A percentile compares a stretch with the other conserved stretches of the same genome.
Evolutionary conservation across 2,797 vertebrate genomes (phyloP).

Genomic region (Sebastes cheni): DNA sequence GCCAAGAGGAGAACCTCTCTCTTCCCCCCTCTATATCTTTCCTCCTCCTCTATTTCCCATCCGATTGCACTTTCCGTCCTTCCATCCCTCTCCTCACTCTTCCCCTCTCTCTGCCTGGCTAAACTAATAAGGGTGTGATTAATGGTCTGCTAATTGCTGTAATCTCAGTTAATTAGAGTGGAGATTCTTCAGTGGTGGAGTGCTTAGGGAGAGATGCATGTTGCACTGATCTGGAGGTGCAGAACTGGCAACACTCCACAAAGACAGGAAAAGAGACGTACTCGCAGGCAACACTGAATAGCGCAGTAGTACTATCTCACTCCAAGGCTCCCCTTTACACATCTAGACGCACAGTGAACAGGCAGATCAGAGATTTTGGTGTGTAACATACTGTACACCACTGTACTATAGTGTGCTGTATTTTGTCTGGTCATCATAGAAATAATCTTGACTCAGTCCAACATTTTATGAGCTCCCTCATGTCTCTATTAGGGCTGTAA

Average conservation of each 20-base stretch:
- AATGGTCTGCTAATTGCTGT: slow-evolving; percentile 85
- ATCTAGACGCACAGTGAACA: background rate
- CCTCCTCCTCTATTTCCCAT: slow-evolving; percentile 39
- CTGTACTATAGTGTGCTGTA: background rate
- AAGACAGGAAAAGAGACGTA: slow-evolving; percentile 18
- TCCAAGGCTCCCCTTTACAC: slow-evolving; percentile 6
- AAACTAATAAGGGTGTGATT: slow-evolving; percentile 85
- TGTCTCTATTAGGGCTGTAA: background rate
- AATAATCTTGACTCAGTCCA: background rate
- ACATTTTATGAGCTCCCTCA: background rate
- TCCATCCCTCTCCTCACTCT: slow-evolving; percentile 51
- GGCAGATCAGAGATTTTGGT: no score
- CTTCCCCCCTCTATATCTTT: background rate
- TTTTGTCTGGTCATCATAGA: background rate
- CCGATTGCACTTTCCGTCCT: slow-evolving; percentile 40
- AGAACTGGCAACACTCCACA: slow-evolving; percentile 47
- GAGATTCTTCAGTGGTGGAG: slow-evolving; percentile 76
- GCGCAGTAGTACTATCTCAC: slow-evolving; percentile 22
- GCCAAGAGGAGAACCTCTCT: slow-evolving; percentile 54
- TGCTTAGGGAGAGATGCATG: slow-evolving; percentile 64
- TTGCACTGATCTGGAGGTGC: slow-evolving; percentile 68
- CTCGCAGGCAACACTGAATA: background rate
- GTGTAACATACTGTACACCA: background rate
- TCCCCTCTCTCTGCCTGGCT: slow-evolving; percentile 69
- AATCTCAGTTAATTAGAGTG: slow-evolving; percentile 83